Percentiles rank a stretch among this genome's conserved stretches.
Conservation (phyloP, 2,888 invertebrate species). For the Tenthredo livida region DNA sequence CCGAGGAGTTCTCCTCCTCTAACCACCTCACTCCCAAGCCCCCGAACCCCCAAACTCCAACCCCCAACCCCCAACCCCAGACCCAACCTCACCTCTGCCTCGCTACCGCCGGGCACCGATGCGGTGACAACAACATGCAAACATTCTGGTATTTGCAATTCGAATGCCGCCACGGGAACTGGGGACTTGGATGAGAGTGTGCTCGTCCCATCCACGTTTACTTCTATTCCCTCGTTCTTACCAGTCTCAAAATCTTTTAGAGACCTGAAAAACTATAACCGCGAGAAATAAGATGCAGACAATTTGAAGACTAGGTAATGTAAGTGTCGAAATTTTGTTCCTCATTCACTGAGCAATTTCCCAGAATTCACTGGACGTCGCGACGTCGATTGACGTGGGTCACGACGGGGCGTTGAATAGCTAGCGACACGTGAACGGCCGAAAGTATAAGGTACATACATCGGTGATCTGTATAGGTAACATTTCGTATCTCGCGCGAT, state of each 20-base stretch:
- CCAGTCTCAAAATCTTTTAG: background rate
- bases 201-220: background rate
- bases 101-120: slow-evolving; percentile 66
- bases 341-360: background rate
- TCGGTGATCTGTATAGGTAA: slow-evolving; percentile 14
- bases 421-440: background rate
- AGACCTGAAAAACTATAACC: slow-evolving; percentile 53
- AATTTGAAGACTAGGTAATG: background rate
- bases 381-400: slow-evolving; percentile 20
- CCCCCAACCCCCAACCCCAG: slow-evolving; percentile 37
- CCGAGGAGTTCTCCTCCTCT: slow-evolving; percentile 69
- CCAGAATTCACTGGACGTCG: background rate
- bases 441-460: background rate
- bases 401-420: background rate
- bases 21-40: slow-evolving; percentile 52
- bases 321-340: background rate
- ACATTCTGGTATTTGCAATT: slow-evolving; percentile 78
- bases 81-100: slow-evolving; percentile 23
- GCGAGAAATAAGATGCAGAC: no score
- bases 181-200: slow-evolving; percentile 56
- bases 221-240: background rate
- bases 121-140: slow-evolving; percentile 78
- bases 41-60: background rate
- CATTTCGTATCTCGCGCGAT: slow-evolving; percentile 25
- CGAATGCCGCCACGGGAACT: slow-evolving; percentile 75